Evolutionary conservation across 1,140 invertebrate species (phyloP).

Genomic region (Latrodectus geometricus): DNA sequence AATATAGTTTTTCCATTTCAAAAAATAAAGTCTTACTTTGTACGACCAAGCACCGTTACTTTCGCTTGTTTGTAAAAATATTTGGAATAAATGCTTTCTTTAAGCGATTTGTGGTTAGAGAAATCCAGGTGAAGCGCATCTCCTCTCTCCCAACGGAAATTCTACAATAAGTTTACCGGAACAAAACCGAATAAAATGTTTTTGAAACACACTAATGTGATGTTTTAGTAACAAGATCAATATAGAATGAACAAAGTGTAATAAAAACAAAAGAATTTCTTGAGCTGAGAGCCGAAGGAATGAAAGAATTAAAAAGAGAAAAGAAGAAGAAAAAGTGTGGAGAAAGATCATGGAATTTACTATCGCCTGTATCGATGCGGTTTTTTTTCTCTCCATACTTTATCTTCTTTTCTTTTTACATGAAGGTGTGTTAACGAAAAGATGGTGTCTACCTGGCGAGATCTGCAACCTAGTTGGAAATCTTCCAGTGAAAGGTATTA

Average conservation of each 20-base stretch:
- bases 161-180: constrained; percentile 34
- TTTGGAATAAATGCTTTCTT: neutral
- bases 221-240: constrained; percentile 58
- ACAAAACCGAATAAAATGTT: constrained; percentile 47
- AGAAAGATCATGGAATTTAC: constrained; percentile 23
- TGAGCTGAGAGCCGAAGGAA: constrained; percentile 2
- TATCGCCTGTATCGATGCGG: constrained; percentile 10
- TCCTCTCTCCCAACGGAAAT: constrained; percentile 21
- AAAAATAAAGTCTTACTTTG: no score
- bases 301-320: constrained; percentile 24
- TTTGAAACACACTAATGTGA: constrained; percentile 50
- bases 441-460: constrained; percentile 15
- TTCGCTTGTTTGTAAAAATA: neutral
- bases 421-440: constrained; percentile 16
- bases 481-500: constrained; percentile 27
- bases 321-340: constrained; percentile 23
- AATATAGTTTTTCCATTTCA: no score
- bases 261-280: constrained; percentile 28
- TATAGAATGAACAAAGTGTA: constrained; percentile 35
- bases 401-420: constrained; percentile 19
- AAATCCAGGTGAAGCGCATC: constrained; percentile 30
- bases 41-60: no score
- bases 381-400: constrained; percentile 7
- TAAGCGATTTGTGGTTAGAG: neutral
- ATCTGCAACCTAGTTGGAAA: constrained; percentile 29